Conservation (phyloP, 2,797 vertebrate species). For the Amazona finschi region DNA sequence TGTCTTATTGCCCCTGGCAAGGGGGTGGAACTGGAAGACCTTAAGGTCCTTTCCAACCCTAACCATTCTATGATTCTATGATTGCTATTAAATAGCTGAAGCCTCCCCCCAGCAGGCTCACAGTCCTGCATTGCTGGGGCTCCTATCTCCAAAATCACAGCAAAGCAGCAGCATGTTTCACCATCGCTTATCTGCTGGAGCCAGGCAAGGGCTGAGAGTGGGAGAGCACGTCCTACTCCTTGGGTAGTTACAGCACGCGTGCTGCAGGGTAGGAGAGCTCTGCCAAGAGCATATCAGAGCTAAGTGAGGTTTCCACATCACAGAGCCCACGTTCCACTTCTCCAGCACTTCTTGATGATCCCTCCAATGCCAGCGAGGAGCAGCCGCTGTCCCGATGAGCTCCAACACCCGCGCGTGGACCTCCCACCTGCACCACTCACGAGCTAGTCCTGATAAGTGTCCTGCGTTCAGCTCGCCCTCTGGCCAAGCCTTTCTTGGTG, state of each 20-base stretch:
- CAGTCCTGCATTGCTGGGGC: background rate
- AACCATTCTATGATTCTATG: too few relatives aligned
- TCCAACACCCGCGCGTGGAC: background rate
- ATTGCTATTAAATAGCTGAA: background rate
- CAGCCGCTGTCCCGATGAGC: background rate
- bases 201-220: background rate
- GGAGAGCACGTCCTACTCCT: background rate
- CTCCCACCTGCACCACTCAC: accelerated
- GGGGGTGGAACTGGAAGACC: too few relatives aligned
- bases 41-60: too few relatives aligned
- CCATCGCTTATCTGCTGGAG: background rate
- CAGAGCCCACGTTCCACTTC: background rate
- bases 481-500: background rate
- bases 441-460: background rate
- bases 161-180: background rate
- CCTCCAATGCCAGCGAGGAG: background rate
- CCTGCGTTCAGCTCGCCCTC: background rate
- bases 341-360: background rate
- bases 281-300: background rate
- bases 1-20: background rate
- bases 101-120: background rate
- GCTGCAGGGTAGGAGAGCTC: background rate
- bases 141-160: background rate
- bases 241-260: background rate
- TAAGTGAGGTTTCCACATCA: background rate